phyloP scores from a whole-genome alignment of 2,888 invertebrate species.

The Drosophila niveifrons region DNA sequence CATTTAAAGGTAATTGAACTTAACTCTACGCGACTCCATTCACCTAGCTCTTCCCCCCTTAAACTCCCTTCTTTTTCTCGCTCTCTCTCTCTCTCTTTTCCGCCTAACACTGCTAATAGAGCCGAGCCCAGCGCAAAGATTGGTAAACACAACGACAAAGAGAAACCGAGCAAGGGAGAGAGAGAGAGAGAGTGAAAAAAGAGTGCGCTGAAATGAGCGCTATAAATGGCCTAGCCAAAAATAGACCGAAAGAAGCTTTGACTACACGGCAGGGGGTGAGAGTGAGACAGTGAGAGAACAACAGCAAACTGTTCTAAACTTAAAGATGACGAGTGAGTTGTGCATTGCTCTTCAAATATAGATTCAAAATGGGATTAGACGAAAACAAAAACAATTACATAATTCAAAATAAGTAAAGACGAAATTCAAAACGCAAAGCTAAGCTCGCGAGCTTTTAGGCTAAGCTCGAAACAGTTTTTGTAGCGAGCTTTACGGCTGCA shows the following conservation, averaged over 20 bases:
- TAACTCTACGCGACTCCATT: slow-evolving; percentile 46
- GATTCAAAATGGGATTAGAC: slow-evolving; percentile 54
- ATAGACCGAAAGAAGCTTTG: slow-evolving; percentile 58
- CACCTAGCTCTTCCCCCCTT: slow-evolving; percentile 6
- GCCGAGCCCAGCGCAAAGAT: slow-evolving; percentile 41
- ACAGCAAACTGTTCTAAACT: slow-evolving; percentile 52
- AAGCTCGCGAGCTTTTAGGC: not conserved
- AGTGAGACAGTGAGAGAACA: not conserved
- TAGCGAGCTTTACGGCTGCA: slow-evolving; percentile 2
- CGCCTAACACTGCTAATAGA: not conserved
- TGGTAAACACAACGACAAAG: slow-evolving; percentile 8
- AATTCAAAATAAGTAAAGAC: not conserved
- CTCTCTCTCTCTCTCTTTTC: not conserved
- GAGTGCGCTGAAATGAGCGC: slow-evolving; percentile 55
- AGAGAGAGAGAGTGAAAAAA: not conserved
- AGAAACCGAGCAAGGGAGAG: not conserved
- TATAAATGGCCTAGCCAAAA: slow-evolving; percentile 69
- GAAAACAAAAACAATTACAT: not conserved
- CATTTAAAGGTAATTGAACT: slow-evolving; percentile 80
- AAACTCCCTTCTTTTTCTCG: not conserved
- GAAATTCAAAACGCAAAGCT: not conserved
- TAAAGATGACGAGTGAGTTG: slow-evolving; percentile 55
- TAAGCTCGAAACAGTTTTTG: not conserved
- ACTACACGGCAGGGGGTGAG: slow-evolving; percentile 47
- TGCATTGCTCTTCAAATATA: slow-evolving; percentile 44